Conservation (phyloP, 2,113 vertebrate species). For the Bombycilla garrulus region DNA sequence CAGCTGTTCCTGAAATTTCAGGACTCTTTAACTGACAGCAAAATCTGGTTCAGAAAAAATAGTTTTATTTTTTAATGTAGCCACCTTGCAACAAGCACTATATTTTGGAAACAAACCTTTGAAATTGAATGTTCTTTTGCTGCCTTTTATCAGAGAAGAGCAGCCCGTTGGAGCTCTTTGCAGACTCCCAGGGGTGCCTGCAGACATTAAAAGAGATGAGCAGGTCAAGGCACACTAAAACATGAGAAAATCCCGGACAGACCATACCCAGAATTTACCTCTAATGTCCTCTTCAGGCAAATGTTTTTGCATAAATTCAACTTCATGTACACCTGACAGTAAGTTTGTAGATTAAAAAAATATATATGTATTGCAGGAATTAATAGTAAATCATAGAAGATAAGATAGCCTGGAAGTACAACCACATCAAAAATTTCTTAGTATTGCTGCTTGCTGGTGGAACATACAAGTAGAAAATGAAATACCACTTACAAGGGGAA, state of each 20-base stretch:
- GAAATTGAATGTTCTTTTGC: not conserved
- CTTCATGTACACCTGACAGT: not conserved
- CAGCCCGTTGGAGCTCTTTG: not conserved
- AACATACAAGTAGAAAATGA: not conserved
- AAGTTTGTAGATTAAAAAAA: not conserved
- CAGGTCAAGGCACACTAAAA: conserved; percentile 28
- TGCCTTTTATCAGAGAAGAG: conserved; percentile 34
- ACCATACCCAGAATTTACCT: not conserved
- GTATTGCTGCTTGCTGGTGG: not conserved
- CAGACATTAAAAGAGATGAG: not conserved
- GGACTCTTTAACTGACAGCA: not conserved
- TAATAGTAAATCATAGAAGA: not conserved
- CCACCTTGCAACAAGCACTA: not conserved
- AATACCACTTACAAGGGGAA: not conserved
- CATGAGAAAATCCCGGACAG: not conserved
- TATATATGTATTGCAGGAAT: not conserved
- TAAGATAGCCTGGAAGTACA: not conserved
- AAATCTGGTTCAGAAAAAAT: not conserved
- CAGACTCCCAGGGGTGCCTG: not conserved
- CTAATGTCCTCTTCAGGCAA: conserved; percentile 33
- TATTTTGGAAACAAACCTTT: not conserved
- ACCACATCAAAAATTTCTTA: not conserved
- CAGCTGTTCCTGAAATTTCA: not conserved
- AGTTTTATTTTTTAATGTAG: not conserved
- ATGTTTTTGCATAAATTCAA: not conserved